Base-by-base conservation (phyloP, 2,888 invertebrate species). In the Oasisia sp. region DNA sequence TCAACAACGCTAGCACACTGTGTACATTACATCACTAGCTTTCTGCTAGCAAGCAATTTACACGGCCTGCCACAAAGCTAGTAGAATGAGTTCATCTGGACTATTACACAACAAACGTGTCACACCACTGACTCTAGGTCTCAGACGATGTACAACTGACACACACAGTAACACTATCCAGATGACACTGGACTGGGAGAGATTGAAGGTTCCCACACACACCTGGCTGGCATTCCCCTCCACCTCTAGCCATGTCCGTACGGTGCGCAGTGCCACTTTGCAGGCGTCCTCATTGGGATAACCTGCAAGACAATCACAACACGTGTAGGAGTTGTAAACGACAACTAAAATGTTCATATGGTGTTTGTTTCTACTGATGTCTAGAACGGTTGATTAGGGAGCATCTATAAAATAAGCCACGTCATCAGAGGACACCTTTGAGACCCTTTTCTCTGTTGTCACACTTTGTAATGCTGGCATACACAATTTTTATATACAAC, bases 211-310 rank as follows among this genome's bases (percentile, higher is more conserved):
- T 27, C 14, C 0, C 27, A 58, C 5, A 74, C 74, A 74, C 4
- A 74, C 74, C 74, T 74, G 74, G 27, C 74, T 74, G 74, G 27
- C 74, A 74, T 74, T 74, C 5, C 27, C 74, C 74, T 74, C 27
- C 74, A 45, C 74, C 74, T 91, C 92, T 9, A 93, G 58, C 92
- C 92, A 93, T 27, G 92, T 58, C 38, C 93, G 90, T 19, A 91
- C 89, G 8, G 97, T 97, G 44, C 96, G 96, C 11, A 98, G 95
- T 4, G 98, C 98, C 7, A 98, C 97, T 94, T 97, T 97, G 0
- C 98, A 98, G 0, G 99, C 98, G 74, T 97, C 96, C 93, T 97
- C 97, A 95, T 97, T 97, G 0, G 98, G 98, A 96, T 98, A 99
- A 0, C 98, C 97, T 97, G 93, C n/a, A 92, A 89, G 4, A 89